Evolutionary conservation across 2,888 invertebrate genomes (phyloP), one percentile per base, ranked within the genome.

Genomic region (Apamea sordens): DNA sequence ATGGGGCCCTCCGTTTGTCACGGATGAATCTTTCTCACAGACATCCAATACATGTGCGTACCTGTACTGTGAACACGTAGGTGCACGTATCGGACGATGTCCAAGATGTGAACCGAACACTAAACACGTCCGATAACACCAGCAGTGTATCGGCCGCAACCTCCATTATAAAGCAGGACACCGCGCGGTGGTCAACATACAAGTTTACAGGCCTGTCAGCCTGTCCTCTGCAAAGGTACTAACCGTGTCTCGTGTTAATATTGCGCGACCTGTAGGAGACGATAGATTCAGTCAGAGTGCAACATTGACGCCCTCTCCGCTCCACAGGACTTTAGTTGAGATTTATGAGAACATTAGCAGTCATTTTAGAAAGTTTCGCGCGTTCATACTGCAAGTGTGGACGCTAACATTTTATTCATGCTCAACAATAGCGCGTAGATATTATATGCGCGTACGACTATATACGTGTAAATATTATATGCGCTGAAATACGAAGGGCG

Each of bases 261-360:
- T 76, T 68, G 8, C 13, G 5, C 74, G 47, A 56, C 50, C 70
- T 73, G 44, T 36, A 59, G 28, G 15, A 74, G 73, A 24, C 77
- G 71, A 74, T 65, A 82, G 63, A 71, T 72, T 68, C 63, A 47
- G 68, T 36, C 63, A 28, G 28, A 84, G 41, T 76, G 76, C 81
- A 71, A 77, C 82, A 82, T 53, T 59, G 86, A 77, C 82, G 53
- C 44, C 10, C 53, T 18, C 32, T 32, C 32, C 15, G n/a, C 47
- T 71, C 64, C 70, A n/a, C 41, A 61, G 6, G 68, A 53, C 47
- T 72, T 56, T 61, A 41, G 64, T 53, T 65, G 21, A 32, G 56
- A 77, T 86, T 86, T 84, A 84, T 77, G 77, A 56, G 67, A 74
- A 59, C 73, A 82, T 86, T 82, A 86, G 82, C 73, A 84, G 73